Conservation (phyloP, 2,888 invertebrate genomes). For the Homarus gammarus region DNA sequence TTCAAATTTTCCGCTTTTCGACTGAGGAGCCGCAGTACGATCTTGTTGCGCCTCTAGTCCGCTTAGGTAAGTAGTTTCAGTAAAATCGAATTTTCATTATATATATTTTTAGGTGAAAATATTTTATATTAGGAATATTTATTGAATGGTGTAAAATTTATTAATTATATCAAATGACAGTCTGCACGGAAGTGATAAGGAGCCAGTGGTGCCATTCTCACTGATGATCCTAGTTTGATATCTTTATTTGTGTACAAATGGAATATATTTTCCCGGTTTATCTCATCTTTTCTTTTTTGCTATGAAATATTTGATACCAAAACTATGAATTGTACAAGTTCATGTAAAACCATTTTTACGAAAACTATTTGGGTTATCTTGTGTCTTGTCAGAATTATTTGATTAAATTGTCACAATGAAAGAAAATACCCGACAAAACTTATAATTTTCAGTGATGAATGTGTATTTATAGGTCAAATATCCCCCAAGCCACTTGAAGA, state of each 20-base stretch:
- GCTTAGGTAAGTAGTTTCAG: conserved; percentile 8
- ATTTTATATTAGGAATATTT: neutral
- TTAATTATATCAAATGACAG: neutral
- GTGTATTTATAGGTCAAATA: neutral
- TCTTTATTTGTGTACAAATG: neutral
- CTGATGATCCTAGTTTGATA: neutral
- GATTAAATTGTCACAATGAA: no score
- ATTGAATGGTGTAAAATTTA: neutral
- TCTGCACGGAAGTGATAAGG: neutral
- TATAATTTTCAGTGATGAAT: neutral
- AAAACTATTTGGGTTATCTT: no score
- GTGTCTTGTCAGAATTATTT: no score
- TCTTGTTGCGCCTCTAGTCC: neutral
- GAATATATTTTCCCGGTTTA: neutral
- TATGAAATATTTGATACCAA: neutral
- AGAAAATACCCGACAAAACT: no score
- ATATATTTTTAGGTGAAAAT: neutral
- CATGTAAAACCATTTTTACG: no score
- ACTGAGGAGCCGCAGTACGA: conserved; percentile 12
- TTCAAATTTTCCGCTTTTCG: conserved; percentile 22
- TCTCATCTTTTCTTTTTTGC: neutral
- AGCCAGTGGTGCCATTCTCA: neutral
- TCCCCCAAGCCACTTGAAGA: neutral
- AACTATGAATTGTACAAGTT: neutral
- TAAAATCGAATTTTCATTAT: neutral